These are phyloP conservation scores for Prinia subflava DNA, from an alignment of 2,113 vertebrate species.

Conservation along the genomic window DNA sequence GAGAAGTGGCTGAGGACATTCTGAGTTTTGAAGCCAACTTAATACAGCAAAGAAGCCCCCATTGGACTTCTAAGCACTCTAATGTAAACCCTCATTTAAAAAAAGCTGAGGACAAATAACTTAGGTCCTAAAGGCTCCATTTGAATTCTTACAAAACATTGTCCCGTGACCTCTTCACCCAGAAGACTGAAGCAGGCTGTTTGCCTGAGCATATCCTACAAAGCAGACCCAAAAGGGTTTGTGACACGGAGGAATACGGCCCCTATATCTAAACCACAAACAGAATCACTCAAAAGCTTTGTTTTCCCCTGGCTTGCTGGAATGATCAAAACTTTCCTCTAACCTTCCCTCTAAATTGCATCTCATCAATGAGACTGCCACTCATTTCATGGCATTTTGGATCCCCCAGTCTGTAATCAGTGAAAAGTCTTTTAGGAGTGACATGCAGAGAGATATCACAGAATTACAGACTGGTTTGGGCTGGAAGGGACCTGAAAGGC, in stretches of 20 bases:
- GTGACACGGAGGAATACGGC: background rate
- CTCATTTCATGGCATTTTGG: background rate
- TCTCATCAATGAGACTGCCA: background rate
- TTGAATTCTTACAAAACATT: slow-evolving; percentile 8
- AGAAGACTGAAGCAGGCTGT: background rate
- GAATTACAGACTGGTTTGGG: background rate
- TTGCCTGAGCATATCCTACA: background rate
- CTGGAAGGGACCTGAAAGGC: background rate
- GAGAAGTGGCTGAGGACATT: background rate
- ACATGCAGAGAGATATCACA: background rate
- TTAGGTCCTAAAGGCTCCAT: background rate
- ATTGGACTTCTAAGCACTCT: background rate
- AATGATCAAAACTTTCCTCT: slow-evolving; percentile 37
- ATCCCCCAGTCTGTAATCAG: background rate
- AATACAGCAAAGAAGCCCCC: background rate
- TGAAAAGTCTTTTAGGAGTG: background rate
- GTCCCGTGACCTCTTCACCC: background rate
- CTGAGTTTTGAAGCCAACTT: background rate
- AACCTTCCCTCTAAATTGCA: background rate
- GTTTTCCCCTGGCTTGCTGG: background rate
- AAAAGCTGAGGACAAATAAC: background rate
- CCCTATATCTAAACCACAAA: background rate
- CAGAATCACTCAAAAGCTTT: background rate
- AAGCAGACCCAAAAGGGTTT: background rate
- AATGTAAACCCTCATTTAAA: background rate